Percentiles rank a stretch among this genome's conserved stretches.
phyloP scores from a whole-genome alignment of 2,888 invertebrate species.

The Malthinus flaveolus region DNA sequence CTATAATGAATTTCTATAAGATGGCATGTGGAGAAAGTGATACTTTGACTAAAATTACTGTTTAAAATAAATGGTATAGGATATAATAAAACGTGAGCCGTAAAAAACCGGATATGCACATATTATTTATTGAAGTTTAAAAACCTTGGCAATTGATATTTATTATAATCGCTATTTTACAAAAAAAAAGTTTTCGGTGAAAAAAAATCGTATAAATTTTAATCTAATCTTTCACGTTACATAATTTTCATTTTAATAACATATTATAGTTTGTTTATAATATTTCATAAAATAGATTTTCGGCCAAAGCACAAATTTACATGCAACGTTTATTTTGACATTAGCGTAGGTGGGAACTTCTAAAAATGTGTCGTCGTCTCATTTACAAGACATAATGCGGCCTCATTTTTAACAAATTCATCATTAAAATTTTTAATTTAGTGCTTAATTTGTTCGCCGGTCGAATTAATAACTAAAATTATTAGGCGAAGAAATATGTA shows the following conservation, averaged over 20 bases:
- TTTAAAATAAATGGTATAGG: conserved; percentile 18
- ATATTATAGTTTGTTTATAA: background rate
- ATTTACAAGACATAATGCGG: conserved; percentile 2
- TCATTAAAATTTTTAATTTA: background rate
- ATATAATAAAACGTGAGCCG: conserved; percentile 15
- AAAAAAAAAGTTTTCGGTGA: background rate
- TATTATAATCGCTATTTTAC: conserved; percentile 8
- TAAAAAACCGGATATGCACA: conserved; percentile 24
- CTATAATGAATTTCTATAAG: conserved; percentile 18
- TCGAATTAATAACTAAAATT: no score
- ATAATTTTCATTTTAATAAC: background rate
- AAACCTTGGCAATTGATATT: conserved; percentile 18
- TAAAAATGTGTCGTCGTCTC: conserved; percentile 5
- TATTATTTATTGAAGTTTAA: conserved; percentile 20
- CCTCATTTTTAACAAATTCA: background rate
- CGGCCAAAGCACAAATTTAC: conserved; percentile 5
- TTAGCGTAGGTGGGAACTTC: background rate
- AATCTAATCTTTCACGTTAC: background rate
- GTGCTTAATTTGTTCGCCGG: no score
- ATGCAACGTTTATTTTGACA: conserved; percentile 12
- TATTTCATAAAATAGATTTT: background rate
- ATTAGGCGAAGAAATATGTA: no score
- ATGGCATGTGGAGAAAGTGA: conserved; percentile 25
- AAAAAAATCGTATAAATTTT: no score
- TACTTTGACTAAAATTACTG: conserved; percentile 11